Evolutionary conservation across 2,888 invertebrate genomes (phyloP), one percentile per base, ranked within the genome.

Genomic region (Leptogaster cylindrica): DNA sequence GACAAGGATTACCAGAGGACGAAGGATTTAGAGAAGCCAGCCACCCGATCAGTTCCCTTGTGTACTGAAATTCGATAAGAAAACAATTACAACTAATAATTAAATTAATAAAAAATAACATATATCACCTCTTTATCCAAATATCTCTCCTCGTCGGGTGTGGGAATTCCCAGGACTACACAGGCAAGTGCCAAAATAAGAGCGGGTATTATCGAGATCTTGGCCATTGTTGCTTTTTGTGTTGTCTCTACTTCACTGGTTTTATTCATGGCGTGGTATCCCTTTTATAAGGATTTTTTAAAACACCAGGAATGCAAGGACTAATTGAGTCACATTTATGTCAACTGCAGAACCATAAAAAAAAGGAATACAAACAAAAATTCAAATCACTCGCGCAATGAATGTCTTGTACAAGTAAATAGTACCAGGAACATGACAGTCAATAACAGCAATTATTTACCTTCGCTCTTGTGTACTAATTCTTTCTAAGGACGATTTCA

Each of bases 71-170:
- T n/a, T n/a, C 61, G 27, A 31, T 50, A 27, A 16, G 2, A 63
- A 28, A 44, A 25, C 7, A 44, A 20, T 36, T 46, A n/a, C n/a
- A n/a, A n/a, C n/a, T n/a, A n/a, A n/a, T n/a, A n/a, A n/a, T n/a
- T n/a, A n/a, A n/a, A n/a, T n/a, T n/a, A n/a, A n/a, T n/a, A n/a
- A n/a, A n/a, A n/a, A n/a, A n/a, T n/a, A n/a, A n/a, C n/a, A n/a
- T n/a, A 39, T 25, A 51, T 72, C 72, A 77, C 77, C 73, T 79
- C 80, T 72, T 78, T 79, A 65, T 77, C 77, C 68, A 78, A 71
- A 67, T 77, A 80, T 33, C 77, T 74, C 28, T 81, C 79, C 67
- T 79, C 81, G 16, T 79, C 80, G 6, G 78, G 76, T 44, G 75
- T 70, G 2, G 80, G 76, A 31, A 76, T 63, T 6, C 73, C 73